Conservation (phyloP, 2,113 vertebrate genomes). For the Protobothrops mucrosquamatus region DNA sequence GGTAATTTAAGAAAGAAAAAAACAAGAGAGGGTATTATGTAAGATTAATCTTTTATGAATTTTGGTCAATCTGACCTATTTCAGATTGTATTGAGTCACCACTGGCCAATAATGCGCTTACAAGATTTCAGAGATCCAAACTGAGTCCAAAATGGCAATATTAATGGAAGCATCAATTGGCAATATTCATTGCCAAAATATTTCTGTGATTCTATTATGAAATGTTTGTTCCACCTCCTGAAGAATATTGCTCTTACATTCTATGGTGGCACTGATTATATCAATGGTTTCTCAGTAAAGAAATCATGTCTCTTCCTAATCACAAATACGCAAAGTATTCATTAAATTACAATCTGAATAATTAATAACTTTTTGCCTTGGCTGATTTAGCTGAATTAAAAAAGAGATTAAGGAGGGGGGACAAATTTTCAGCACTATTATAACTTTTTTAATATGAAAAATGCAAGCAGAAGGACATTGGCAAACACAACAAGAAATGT, state of each 20-base stretch:
- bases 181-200: not conserved
- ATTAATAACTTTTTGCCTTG: not conserved
- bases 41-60: not conserved
- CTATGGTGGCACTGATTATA: not conserved
- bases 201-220: not conserved
- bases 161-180: not conserved
- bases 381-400: not conserved
- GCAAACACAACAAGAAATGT: not conserved
- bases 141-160: not conserved
- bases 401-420: not conserved
- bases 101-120: not conserved
- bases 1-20: not conserved
- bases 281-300: not conserved
- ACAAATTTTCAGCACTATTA: not conserved
- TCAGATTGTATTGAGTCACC: not conserved
- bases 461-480: not conserved
- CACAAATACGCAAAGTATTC: not conserved
- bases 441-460: not conserved
- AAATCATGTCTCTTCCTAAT: not conserved
- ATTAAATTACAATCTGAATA: not conserved
- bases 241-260: not conserved
- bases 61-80: not conserved
- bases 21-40: not conserved
- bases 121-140: not conserved
- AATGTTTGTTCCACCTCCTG: not conserved